Evolutionary conservation across 2,888 invertebrate species (phyloP), one percentile per base, ranked within the genome.

Genomic region (Drosophila maculinotata): DNA sequence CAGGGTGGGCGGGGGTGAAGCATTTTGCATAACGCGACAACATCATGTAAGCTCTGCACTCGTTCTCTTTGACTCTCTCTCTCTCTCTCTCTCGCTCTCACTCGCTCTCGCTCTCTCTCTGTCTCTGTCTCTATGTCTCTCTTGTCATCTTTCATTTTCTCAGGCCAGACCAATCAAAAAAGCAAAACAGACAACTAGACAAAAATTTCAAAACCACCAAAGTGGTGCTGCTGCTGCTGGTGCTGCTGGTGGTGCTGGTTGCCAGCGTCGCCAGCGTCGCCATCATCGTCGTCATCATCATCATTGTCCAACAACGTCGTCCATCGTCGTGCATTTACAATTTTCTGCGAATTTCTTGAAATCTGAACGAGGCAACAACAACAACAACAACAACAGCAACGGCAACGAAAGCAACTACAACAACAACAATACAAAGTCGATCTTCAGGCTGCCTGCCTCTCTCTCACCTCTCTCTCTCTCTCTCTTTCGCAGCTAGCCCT

Each of bases 321-420:
- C 56, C 75, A 68, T 57, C 65, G 67, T 81, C 81, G 87, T 81
- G 81, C 78, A 87, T 81, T 87, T 78, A 87, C 81, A 81, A 81
- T 81, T 87, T 81, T 81, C 81, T 87, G 87, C 81, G 81, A 81
- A 78, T 87, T 84, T 81, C 75, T 87, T 64, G 69, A 81, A 87
- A 87, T 85, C 85, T 74, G 65, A 84, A 87, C 74, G 74, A 77
- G 68, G 38, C 26, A 57, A 25, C 41, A 71, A 33, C 56, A 49
- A 44, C 53, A 45, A 35, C 45, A 51, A 33, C 38, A 39, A 30
- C 51, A 56, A 45, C n/a, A 42, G 9, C 31, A 31, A 36, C n/a
- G 68, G 38, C 26, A 57, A 25, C 41, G 64, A 33, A n/a, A n/a
- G n/a, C 31, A 31, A 36, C 41, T 30, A n/a, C 23, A 38, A 10